A percentile compares a stretch with the other conserved stretches of the same genome.
Evolutionary conservation across 2,113 vertebrate genomes (phyloP).

Genomic region (Paraplagusia blochii): DNA sequence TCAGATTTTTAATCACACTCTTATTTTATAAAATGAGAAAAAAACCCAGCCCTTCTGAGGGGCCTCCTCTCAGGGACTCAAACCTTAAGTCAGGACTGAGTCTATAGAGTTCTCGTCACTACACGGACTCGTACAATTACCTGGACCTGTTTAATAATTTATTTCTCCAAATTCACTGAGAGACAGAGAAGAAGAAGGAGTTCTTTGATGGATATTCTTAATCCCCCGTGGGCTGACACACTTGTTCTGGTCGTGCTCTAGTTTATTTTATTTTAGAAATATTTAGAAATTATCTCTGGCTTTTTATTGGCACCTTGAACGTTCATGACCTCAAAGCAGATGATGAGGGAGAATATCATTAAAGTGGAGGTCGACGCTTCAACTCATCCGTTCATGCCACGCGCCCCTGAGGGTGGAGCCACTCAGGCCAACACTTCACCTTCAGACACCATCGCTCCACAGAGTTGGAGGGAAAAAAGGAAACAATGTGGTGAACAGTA

Average conservation of each 20-base stretch:
- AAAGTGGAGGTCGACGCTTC: conserved; percentile 7
- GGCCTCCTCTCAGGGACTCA: too few relatives aligned
- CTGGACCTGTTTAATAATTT: too few relatives aligned
- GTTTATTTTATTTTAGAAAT: conserved; percentile 39
- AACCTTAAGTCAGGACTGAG: too few relatives aligned
- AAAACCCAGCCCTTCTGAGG: too few relatives aligned
- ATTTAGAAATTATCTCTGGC: conserved; percentile 10
- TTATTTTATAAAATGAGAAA: too few relatives aligned
- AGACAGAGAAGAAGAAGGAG: conserved; percentile 12
- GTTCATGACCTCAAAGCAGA: conserved; percentile 19
- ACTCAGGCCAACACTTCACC: neutral
- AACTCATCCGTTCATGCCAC: neutral
- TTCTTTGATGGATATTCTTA: conserved; percentile 13
- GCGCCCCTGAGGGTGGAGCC: neutral
- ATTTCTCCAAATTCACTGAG: conserved; percentile 18
- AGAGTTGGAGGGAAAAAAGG: too few relatives aligned
- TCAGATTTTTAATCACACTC: too few relatives aligned
- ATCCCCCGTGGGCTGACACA: conserved; percentile 39
- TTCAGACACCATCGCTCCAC: too few relatives aligned
- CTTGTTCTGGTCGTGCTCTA: conserved; percentile 50
- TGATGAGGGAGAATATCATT: conserved; percentile 3
- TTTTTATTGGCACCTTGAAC: conserved; percentile 9
- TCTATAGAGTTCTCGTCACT: too few relatives aligned
- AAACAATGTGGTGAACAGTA: too few relatives aligned
- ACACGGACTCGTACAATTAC: too few relatives aligned